Evolutionary conservation across 2,797 vertebrate genomes (phyloP).

Genomic region (Rhinogobio ventralis): DNA sequence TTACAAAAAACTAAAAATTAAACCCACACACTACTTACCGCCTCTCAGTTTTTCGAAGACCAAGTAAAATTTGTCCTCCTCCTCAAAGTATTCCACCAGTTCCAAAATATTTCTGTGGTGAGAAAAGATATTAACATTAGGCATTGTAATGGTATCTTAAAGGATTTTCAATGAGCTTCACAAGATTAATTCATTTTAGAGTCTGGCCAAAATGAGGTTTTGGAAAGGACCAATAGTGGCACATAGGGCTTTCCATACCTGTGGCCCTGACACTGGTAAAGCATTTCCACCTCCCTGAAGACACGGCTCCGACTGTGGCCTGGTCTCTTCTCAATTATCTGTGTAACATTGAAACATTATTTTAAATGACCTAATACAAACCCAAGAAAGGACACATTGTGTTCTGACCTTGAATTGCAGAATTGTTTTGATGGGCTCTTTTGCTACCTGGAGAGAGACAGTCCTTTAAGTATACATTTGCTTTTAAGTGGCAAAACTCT

Average conservation of each 20-base stretch:
- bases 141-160: not conserved
- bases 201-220: not conserved
- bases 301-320: constrained; percentile 93
- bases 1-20: not conserved
- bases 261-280: constrained; percentile 99
- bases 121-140: not conserved
- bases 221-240: not conserved
- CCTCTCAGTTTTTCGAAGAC: constrained; percentile 98
- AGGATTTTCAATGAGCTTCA: not conserved
- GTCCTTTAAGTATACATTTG: not conserved
- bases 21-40: constrained; percentile 73
- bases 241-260: constrained; percentile 74
- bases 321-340: constrained; percentile 97
- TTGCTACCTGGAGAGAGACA: not conserved
- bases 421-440: constrained; percentile 8
- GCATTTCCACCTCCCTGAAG: constrained; percentile 98
- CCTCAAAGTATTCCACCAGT: constrained; percentile 97
- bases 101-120: constrained; percentile 90
- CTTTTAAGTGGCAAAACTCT: not conserved
- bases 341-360: constrained; percentile 53
- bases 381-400: not conserved
- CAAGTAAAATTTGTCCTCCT: constrained; percentile 96
- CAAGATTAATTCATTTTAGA: not conserved
- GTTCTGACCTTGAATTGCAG: not conserved
- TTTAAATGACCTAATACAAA: not conserved